Conservation (phyloP, 2,797 vertebrate genomes). For the Eleutherodactylus coqui region DNA sequence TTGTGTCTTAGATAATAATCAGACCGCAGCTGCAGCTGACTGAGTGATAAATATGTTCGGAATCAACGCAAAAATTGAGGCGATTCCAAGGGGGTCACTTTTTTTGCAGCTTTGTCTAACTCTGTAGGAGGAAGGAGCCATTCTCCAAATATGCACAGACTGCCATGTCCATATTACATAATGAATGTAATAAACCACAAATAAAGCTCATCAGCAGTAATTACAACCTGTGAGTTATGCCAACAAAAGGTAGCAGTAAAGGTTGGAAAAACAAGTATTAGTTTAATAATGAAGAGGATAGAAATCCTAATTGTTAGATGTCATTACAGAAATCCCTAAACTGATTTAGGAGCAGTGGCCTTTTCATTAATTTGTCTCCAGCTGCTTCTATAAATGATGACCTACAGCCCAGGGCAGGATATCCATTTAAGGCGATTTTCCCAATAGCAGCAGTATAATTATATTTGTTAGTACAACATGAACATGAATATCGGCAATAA, state of each 20-base stretch:
- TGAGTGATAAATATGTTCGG: too few relatives aligned
- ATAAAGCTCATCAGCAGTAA: neutral
- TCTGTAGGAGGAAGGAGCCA: neutral
- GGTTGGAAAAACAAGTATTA: neutral
- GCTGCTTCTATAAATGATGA: slow-evolving; percentile 2
- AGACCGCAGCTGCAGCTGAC: too few relatives aligned
- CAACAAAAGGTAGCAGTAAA: neutral
- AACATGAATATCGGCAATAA: neutral
- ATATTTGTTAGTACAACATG: neutral
- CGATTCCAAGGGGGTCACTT: too few relatives aligned
- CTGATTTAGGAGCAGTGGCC: neutral
- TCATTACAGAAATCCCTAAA: neutral
- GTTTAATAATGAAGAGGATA: neutral
- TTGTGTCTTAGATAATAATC: too few relatives aligned
- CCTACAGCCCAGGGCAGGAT: slow-evolving; percentile 8
- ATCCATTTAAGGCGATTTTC: neutral
- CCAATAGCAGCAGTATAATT: neutral
- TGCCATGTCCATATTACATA: neutral
- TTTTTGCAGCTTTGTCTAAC: too few relatives aligned
- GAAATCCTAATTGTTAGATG: neutral
- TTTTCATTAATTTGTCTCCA: slow-evolving; percentile 16
- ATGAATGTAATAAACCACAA: neutral
- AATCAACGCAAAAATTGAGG: too few relatives aligned
- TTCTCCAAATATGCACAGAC: neutral
- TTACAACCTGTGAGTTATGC: too few relatives aligned